Evolutionary conservation across 1,140 invertebrate species (phyloP), one percentile per base, ranked within the genome.

Genomic region (Drosophila ironensis): DNA sequence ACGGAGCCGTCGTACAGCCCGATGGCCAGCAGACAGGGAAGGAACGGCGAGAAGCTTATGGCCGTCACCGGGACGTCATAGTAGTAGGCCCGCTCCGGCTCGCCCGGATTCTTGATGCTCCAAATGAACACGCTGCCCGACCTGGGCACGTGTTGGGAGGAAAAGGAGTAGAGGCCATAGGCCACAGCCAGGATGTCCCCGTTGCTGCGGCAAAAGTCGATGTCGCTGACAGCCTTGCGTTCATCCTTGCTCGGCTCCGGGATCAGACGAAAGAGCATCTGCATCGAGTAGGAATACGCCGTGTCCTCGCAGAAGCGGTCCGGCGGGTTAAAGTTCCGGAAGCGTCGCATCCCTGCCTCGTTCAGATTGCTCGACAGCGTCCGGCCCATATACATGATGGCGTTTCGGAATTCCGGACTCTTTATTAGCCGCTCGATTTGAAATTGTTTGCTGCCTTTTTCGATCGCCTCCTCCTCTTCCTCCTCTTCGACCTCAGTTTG

Each of bases 61-160:
- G 93, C 92, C 5, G 95, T 94, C 0, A 97, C 92, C 0, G 95
- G 93, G 52, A 91, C 92, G 1, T 93, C 87, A 61, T 96, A 96
- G 8, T 90, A 72, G 75, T 94, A 97, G 0, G 92, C 73, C 64
- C 93, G 92, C 88, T 97, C 97, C 0, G 96, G 96, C 74, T 94
- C 93, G 4, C 93, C 93, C 0, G 96, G 96, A 90, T 97, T 97
- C 91, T 98, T 98, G 0, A 96, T 93, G 66, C 92, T 94, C 95
- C 95, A 98, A 41, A 97, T 90, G 37, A 94, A 92, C 2, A 97
- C 91, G 14, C 88, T 72, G 3, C 88, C 88, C 3, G 61, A 68
- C 1, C 6, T 5, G 14, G 86, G 81, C 1, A 80, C 74, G 3
- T 61, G 71, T n/a, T 75, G 71, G 2, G 88, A 63, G 3, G 84